Evolutionary conservation across 1,140 invertebrate genomes (phyloP).

Genomic region (Drosophila mojavensis): DNA sequence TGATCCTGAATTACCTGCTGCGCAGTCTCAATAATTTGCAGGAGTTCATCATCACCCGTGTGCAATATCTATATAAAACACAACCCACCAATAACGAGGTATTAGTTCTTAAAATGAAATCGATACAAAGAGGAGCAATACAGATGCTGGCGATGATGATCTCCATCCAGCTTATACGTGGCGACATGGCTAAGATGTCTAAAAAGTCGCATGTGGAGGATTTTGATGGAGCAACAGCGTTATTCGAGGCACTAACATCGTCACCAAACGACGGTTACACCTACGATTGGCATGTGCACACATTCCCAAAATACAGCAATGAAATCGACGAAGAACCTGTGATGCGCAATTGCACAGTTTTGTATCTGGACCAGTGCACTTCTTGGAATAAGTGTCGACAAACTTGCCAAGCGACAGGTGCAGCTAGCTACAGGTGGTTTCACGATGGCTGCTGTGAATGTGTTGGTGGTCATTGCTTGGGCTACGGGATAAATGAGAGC

Average conservation of each 20-base stretch:
- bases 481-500: conserved; percentile 88
- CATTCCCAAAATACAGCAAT: conserved; percentile 88
- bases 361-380: conserved; percentile 95
- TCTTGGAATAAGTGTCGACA: conserved; percentile 91
- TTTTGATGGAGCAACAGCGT: conserved; percentile 90
- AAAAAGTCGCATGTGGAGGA: conserved; percentile 94
- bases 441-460: conserved; percentile 98
- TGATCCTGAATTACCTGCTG: conserved; percentile 6
- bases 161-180: conserved; percentile 69
- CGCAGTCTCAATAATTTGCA: neutral
- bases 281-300: conserved; percentile 89
- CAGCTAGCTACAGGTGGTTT: conserved; percentile 89
- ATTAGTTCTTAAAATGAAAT: conserved; percentile 33
- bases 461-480: conserved; percentile 93
- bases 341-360: conserved; percentile 93
- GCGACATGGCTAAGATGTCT: conserved; percentile 76
- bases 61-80: neutral
- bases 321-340: conserved; percentile 22
- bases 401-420: conserved; percentile 67
- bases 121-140: conserved; percentile 85
- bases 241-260: conserved; percentile 92
- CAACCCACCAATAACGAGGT: neutral
- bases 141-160: conserved; percentile 11
- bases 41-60: neutral
- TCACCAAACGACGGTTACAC: conserved; percentile 87